Conservation (phyloP, 2,113 vertebrate genomes). For the Oenanthe oenanthe region DNA sequence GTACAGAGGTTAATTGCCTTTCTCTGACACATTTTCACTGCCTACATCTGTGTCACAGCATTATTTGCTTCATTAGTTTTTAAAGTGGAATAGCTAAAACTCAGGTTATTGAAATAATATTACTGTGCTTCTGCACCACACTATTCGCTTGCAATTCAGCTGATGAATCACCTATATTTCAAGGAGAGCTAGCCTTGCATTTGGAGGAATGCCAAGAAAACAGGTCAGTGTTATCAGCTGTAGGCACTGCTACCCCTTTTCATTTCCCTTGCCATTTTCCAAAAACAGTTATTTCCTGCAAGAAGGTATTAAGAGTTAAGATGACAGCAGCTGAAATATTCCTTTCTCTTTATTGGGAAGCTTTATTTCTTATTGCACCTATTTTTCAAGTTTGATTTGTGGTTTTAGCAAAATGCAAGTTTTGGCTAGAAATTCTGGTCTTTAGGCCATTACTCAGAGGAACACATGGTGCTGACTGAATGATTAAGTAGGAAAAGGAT, state of each 20-base stretch:
- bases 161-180: constrained; percentile 61
- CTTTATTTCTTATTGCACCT: constrained; percentile 20
- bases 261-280: constrained; percentile 28
- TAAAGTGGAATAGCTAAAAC: constrained; percentile 72
- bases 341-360: background rate
- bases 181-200: constrained; percentile 28
- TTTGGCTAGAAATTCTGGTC: constrained; percentile 14
- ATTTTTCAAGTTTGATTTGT: constrained; percentile 36
- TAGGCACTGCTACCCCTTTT: constrained; percentile 31
- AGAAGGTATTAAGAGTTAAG: constrained; percentile 8
- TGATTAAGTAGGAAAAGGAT: constrained; percentile 29
- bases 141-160: constrained; percentile 34
- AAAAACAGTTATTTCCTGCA: constrained; percentile 26
- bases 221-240: constrained; percentile 55
- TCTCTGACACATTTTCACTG: constrained; percentile 71
- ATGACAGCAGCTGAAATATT: constrained; percentile 31
- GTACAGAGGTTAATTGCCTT: constrained; percentile 76
- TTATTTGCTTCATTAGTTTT: constrained; percentile 80
- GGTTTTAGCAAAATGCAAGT: background rate
- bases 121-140: constrained; percentile 16
- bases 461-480: background rate
- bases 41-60: constrained; percentile 76
- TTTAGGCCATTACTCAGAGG: constrained; percentile 8
- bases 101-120: constrained; percentile 17
- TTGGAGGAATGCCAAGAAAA: constrained; percentile 56